Evolutionary conservation across 2,888 invertebrate genomes (phyloP).

Genomic region (Protophormia terraenovae): DNA sequence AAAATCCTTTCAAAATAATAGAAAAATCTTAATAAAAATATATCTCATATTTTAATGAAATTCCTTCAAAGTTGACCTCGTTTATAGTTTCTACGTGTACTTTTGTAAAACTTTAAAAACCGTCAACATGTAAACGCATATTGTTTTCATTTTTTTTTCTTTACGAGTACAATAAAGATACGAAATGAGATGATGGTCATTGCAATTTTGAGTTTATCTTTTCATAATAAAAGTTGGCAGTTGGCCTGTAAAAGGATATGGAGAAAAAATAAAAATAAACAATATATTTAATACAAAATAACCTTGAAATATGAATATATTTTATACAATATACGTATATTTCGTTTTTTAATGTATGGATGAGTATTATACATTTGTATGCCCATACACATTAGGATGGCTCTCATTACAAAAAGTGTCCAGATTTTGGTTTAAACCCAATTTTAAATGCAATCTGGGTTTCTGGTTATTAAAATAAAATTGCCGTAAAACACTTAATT

Average conservation of each 20-base stretch:
- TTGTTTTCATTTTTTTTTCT: not conserved
- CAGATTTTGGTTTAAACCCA: too few relatives aligned
- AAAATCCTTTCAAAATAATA: not conserved
- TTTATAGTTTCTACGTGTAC: too few relatives aligned
- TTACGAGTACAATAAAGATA: not conserved
- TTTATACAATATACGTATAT: not conserved
- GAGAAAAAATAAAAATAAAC: not conserved
- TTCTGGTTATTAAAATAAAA: too few relatives aligned
- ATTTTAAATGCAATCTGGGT: too few relatives aligned
- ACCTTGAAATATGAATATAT: slow-evolving; percentile 8
- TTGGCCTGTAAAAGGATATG: not conserved
- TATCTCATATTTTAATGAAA: not conserved
- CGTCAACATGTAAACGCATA: not conserved
- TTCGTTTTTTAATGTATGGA: not conserved
- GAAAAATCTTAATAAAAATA: too few relatives aligned
- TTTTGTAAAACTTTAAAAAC: too few relatives aligned
- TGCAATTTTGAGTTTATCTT: slow-evolving; percentile 36
- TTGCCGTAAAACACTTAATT: too few relatives aligned
- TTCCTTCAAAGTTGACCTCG: not conserved
- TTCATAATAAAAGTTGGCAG: slow-evolving; percentile 48
- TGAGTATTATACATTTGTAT: not conserved
- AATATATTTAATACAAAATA: slow-evolving; percentile 9
- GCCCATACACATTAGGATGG: too few relatives aligned
- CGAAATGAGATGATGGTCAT: slow-evolving; percentile 21
- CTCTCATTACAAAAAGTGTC: too few relatives aligned